phyloP scores from a whole-genome alignment of 2,888 invertebrate species.

The Portevinia maculata region DNA sequence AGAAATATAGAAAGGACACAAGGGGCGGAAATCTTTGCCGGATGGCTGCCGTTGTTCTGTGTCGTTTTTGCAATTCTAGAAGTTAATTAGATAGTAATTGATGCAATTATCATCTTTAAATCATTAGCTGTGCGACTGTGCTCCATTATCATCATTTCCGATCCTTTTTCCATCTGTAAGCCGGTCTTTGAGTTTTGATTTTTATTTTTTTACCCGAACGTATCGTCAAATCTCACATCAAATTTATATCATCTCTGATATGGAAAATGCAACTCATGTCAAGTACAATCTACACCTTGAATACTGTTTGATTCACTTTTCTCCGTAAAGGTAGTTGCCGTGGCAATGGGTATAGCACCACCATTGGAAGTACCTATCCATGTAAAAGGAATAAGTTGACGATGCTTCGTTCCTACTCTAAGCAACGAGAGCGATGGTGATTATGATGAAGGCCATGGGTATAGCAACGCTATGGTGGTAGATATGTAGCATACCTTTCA shows the following conservation, averaged over 20 bases:
- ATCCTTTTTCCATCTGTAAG: slow-evolving; percentile 43
- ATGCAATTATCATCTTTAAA: slow-evolving; percentile 65
- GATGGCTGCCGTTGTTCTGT: neutral
- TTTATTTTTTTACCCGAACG: slow-evolving; percentile 11
- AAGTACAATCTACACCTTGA: slow-evolving; percentile 31
- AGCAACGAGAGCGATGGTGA: slow-evolving; percentile 7
- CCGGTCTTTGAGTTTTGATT: slow-evolving; percentile 3
- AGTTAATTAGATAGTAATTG: slow-evolving; percentile 70
- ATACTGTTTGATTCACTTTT: slow-evolving; percentile 47
- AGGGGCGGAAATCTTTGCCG: slow-evolving; percentile 24
- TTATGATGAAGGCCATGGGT: slow-evolving; percentile 45
- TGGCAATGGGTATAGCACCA: slow-evolving; percentile 39
- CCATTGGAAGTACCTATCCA: slow-evolving; percentile 15
- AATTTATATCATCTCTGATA: slow-evolving; percentile 39
- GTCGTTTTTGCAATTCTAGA: slow-evolving; percentile 20
- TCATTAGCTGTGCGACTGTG: slow-evolving; percentile 46
- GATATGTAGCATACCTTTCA: slow-evolving; percentile 51
- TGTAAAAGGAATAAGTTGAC: slow-evolving; percentile 47
- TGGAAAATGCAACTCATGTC: slow-evolving; percentile 38
- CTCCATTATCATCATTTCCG: slow-evolving; percentile 49
- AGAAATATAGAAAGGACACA: too few species aligned
- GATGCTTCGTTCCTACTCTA: slow-evolving; percentile 6
- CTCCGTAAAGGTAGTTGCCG: slow-evolving; percentile 28
- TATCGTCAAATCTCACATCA: slow-evolving; percentile 48
- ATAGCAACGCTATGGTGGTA: slow-evolving; percentile 41